Evolutionary conservation across 1,140 invertebrate species (phyloP).

Genomic region (Drosophila navojoa): DNA sequence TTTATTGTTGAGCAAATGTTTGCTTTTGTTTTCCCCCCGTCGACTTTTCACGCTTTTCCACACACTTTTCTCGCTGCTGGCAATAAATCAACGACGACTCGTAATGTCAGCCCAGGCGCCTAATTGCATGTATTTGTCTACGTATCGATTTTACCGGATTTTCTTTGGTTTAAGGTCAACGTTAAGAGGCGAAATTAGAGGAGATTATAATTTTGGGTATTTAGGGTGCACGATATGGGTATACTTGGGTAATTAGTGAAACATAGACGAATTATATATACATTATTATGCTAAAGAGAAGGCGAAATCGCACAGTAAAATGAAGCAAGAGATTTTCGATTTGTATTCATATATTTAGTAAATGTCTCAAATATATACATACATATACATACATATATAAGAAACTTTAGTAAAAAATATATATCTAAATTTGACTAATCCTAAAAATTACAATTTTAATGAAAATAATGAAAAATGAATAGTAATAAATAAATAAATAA

Average conservation of each 20-base stretch:
- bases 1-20: slow-evolving; percentile 60
- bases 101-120: slow-evolving; percentile 46
- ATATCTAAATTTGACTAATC: no score
- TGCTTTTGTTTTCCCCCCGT: slow-evolving; percentile 39
- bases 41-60: slow-evolving; percentile 5
- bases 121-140: slow-evolving; percentile 49
- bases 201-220: background rate
- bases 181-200: background rate
- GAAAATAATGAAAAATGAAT: no score
- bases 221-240: background rate
- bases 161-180: slow-evolving; percentile 9
- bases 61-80: slow-evolving; percentile 3
- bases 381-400: no score
- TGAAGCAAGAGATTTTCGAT: no score
- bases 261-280: background rate
- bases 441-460: no score
- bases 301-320: no score
- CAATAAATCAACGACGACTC: slow-evolving; percentile 58
- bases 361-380: no score
- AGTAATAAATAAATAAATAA: no score
- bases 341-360: no score
- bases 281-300: background rate
- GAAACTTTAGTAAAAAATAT: no score
- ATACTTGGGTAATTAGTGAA: background rate
- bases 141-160: slow-evolving; percentile 61